These are phyloP conservation scores for Valencia hispanica DNA, from an alignment of 2,797 vertebrate species.

Conservation along the genomic window DNA sequence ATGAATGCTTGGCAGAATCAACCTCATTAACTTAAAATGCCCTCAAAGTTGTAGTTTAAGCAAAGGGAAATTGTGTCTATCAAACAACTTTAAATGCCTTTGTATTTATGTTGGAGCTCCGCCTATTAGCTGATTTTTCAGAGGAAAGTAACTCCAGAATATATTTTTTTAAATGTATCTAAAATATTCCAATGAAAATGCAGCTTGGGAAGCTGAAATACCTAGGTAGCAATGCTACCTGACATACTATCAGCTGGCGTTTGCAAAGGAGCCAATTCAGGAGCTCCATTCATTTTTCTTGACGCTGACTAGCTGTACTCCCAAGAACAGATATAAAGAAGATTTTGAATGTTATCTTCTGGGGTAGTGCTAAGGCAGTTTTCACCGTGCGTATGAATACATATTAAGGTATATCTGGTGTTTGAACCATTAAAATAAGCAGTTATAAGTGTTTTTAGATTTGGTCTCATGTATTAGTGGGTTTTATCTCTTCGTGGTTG, in stretches of 20 bases:
- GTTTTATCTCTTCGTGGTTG: neutral
- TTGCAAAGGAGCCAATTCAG: too few relatives aligned
- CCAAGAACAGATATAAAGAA: neutral
- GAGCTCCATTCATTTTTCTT: too few relatives aligned
- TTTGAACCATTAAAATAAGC: neutral
- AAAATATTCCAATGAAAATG: neutral
- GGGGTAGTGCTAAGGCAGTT: neutral
- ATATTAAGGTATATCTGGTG: neutral
- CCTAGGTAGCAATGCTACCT: too few relatives aligned
- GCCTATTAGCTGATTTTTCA: neutral
- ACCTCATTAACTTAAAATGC: conserved; percentile 39
- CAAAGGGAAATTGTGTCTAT: conserved; percentile 14
- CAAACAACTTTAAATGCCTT: conserved; percentile 13
- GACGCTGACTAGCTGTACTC: neutral
- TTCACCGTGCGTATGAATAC: neutral
- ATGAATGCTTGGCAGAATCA: conserved; percentile 33
- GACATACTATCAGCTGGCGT: too few relatives aligned
- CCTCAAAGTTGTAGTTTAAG: conserved; percentile 35
- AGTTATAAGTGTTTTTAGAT: neutral
- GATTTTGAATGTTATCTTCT: neutral
- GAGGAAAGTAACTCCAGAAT: neutral
- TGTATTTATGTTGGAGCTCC: neutral
- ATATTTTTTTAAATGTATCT: neutral
- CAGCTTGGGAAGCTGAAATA: too few relatives aligned
- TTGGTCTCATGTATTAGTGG: too few relatives aligned